Evolutionary conservation across 2,113 vertebrate genomes (phyloP).

Genomic region (western clawed frog (Xenopus tropicalis)): UCB_Xtro_10.0 CM004452.2:37422501-37423000

Average conservation of each 20-base stretch:
- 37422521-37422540: too few relatives aligned
- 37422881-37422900: constrained; percentile 38
- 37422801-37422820: not conserved
- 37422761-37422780: constrained; percentile 26
- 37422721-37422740: constrained; percentile 20
- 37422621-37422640: constrained; percentile 8
- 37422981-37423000: not conserved
- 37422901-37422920: constrained; percentile 24
- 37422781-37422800: constrained; percentile 12
- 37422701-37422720: constrained; percentile 21
- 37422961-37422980: constrained; percentile 1
- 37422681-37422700: not conserved
- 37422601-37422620: constrained; percentile 2
- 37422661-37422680: constrained; percentile 13
- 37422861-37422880: constrained; percentile 40
- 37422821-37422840: constrained; percentile 15
- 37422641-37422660: constrained; percentile 21
- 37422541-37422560: not conserved
- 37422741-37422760: constrained; percentile 29
- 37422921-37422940: constrained; percentile 5
- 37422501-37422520: not conserved
- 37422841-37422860: constrained; percentile 23
- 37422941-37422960: constrained; percentile 20
- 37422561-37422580: not conserved
- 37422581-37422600: not conserved